These are phyloP conservation scores for Penaeus chinensis DNA, from an alignment of 1,140 invertebrate species.

Conservation along the genomic window DNA sequence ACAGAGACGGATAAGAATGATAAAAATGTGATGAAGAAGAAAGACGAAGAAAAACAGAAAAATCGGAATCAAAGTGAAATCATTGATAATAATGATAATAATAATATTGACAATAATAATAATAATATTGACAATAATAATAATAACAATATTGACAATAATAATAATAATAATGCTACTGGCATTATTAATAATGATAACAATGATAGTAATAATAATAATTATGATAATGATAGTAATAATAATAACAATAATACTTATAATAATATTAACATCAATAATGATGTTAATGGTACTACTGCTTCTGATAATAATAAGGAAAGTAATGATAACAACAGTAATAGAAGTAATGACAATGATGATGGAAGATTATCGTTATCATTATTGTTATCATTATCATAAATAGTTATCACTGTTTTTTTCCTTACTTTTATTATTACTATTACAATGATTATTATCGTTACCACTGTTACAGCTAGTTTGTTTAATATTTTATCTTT, in stretches of 20 bases:
- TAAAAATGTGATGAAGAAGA: background rate
- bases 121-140: background rate
- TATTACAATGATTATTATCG: too few species aligned
- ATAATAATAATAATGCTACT: background rate
- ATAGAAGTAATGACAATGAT: too few species aligned
- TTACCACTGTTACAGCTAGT: too few species aligned
- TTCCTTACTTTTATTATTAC: too few species aligned
- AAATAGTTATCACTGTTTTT: background rate
- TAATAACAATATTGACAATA: background rate
- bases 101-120: constrained; percentile 7
- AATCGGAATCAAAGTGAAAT: background rate
- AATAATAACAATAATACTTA: background rate
- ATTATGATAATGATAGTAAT: constrained; percentile 14
- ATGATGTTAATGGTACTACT: too few species aligned
- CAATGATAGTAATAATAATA: constrained; percentile 24
- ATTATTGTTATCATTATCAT: background rate
- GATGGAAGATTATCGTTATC: too few species aligned
- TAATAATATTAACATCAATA: background rate
- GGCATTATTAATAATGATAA: constrained; percentile 14
- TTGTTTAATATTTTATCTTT: too few species aligned
- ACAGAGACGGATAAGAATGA: background rate
- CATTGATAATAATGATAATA: constrained; percentile 19
- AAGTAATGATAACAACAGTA: background rate
- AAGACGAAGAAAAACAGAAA: too few species aligned
- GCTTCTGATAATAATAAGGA: too few species aligned